These are phyloP conservation scores for Corythornis cristatus DNA, from an alignment of 2,113 vertebrate genomes.

Conservation along the genomic window DNA sequence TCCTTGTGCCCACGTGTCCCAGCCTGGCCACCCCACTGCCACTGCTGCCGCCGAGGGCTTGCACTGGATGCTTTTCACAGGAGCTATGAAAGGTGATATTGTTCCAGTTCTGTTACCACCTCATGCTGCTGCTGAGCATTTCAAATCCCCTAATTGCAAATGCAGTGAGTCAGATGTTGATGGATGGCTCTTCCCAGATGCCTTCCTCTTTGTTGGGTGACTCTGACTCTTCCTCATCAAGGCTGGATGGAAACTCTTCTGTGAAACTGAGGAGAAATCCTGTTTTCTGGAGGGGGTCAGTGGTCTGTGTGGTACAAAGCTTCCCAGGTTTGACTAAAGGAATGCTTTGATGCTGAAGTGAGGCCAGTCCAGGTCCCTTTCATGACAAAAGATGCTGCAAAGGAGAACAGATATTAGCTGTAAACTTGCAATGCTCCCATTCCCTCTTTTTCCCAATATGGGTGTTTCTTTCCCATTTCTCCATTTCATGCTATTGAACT, in stretches of 20 bases:
- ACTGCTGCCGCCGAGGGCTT: accelerated
- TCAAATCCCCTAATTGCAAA: not conserved
- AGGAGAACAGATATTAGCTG: not conserved
- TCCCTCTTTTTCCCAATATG: not conserved
- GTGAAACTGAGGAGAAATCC: not conserved
- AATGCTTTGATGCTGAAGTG: not conserved
- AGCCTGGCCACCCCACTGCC: not conserved
- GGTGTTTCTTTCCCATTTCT: not conserved
- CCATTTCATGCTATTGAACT: not conserved
- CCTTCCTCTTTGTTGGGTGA: not conserved
- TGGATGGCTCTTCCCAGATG: not conserved
- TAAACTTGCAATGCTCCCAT: not conserved
- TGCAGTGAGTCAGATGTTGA: not conserved
- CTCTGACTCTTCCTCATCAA: not conserved
- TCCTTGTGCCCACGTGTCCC: accelerated
- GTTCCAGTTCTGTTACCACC: not conserved
- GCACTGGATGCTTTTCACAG: not conserved
- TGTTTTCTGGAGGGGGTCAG: not conserved
- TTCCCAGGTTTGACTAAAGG: not conserved
- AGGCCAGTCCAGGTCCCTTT: not conserved
- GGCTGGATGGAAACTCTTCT: not conserved
- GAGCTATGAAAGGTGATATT: not conserved
- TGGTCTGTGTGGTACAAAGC: not conserved
- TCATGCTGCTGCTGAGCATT: not conserved
- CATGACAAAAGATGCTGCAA: not conserved